Evolutionary conservation across 1,140 invertebrate genomes (phyloP), one percentile per base, ranked within the genome.

Genomic region (Sycophila sp.): DNA sequence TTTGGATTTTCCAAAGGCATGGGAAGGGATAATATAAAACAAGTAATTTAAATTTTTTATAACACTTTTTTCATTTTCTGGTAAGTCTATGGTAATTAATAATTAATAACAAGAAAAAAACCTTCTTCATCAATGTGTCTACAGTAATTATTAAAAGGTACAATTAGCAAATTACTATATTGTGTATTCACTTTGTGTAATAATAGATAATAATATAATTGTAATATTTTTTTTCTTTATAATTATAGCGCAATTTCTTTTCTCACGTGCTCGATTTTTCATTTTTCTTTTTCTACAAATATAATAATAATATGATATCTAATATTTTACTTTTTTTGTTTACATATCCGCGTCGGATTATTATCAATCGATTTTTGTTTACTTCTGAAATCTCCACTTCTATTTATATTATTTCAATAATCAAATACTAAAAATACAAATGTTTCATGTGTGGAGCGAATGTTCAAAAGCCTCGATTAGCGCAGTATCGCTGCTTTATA

Each of bases 91-190:
- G 80, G 78, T 85, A 83, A 83, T 83, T 81, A 84, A 81, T 82
- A 83, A 82, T 84, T 82, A 82, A 86, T 82, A 82, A 86, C 81
- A 86, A 85, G 79, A 84, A 85, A 83, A 85, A 84, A 85, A 83
- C 76, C 77, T 80, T 80, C 78, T 83, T 83, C 78, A 80, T 85
- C 80, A 83, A 84, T 84, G 78, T 84, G 81, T 85, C 83, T 85
- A 86, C 80, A 85, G 78, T 86, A 85, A 85, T 85, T 84, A 86
- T 84, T 86, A 84, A 85, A 86, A 86, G 83, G 83, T 86, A 86
- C 83, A 85, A 86, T 86, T 85, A 85, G 83, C 83, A 86, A 85
- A 86, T 86, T 85, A 85, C 83, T 85, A 85, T 86, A 78, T 84
- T 81, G 82, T 86, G 80, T 85, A 85, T 84, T 84, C 81, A 84